These are phyloP conservation scores for Idaea straminata DNA, from an alignment of 2,888 invertebrate species.

Conservation along the genomic window DNA sequence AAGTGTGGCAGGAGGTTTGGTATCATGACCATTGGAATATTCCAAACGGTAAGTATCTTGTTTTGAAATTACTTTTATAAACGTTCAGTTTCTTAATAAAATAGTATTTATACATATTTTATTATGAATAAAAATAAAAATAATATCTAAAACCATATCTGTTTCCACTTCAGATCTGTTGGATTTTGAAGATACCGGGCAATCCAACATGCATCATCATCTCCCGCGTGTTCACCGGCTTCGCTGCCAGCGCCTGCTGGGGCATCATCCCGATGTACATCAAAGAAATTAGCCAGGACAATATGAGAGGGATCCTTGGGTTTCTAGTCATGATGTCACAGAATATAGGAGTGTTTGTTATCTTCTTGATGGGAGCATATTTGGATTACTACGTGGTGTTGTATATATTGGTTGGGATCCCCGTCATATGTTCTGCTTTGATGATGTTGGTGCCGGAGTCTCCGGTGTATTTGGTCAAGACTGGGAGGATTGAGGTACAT, in stretches of 20 bases:
- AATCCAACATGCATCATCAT: conserved; percentile 37
- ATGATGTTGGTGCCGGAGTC: conserved; percentile 58
- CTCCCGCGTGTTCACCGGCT: conserved; percentile 42
- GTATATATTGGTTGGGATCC: conserved; percentile 39
- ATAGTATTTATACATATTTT: too few species aligned
- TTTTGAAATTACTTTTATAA: neutral
- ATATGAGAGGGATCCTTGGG: conserved; percentile 48
- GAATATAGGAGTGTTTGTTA: conserved; percentile 46
- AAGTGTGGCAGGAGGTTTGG: conserved; percentile 61
- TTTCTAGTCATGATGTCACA: conserved; percentile 40
- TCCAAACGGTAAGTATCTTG: conserved; percentile 61
- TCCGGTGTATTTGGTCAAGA: conserved; percentile 54
- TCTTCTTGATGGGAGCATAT: conserved; percentile 51
- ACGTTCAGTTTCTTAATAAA: neutral
- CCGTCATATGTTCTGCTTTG: conserved; percentile 36
- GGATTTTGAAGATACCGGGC: conserved; percentile 40
- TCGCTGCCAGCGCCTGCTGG: conserved; percentile 47
- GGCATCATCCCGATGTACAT: conserved; percentile 50
- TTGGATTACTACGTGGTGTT: conserved; percentile 47
- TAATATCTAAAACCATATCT: too few species aligned
- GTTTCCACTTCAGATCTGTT: conserved; percentile 35
- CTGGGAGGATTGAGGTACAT: conserved; percentile 49
- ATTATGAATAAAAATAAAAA: too few species aligned
- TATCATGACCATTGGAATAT: conserved; percentile 59
- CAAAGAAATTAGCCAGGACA: conserved; percentile 54